Percentiles rank a stretch among this genome's conserved stretches.
phyloP scores from a whole-genome alignment of 2,113 vertebrate species.

The Pedionomus torquatus region DNA sequence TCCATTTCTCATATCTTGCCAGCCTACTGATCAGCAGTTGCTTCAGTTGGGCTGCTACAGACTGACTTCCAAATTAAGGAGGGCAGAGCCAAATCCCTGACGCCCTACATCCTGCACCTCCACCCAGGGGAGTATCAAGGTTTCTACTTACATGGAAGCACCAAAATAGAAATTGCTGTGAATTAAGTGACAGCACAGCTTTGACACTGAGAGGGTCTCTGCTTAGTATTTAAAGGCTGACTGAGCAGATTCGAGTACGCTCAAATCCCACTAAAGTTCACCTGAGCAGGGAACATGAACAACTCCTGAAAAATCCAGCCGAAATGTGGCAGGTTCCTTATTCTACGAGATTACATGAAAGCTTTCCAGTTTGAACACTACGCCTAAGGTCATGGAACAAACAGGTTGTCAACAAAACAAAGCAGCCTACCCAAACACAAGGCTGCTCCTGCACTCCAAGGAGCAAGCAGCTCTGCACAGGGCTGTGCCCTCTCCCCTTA shows the following conservation, averaged over 20 bases:
- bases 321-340: neutral
- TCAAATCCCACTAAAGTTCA: neutral
- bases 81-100: neutral
- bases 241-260: neutral
- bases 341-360: rapidly evolving
- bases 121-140: neutral
- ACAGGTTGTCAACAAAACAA: neutral
- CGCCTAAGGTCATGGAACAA: neutral
- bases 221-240: neutral
- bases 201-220: neutral
- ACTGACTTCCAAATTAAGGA: neutral
- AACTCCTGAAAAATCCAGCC: neutral
- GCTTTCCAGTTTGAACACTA: neutral
- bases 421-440: neutral
- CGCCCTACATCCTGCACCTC: neutral
- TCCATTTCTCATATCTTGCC: neutral
- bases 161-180: neutral
- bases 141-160: neutral
- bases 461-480: neutral
- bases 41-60: neutral
- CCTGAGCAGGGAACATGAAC: neutral
- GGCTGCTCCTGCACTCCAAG: neutral
- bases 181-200: neutral
- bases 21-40: neutral
- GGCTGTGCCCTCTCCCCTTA: too few species aligned